Base-by-base conservation (phyloP, 2,113 vertebrate genomes). In the Phoenicopterus ruber region DNA sequence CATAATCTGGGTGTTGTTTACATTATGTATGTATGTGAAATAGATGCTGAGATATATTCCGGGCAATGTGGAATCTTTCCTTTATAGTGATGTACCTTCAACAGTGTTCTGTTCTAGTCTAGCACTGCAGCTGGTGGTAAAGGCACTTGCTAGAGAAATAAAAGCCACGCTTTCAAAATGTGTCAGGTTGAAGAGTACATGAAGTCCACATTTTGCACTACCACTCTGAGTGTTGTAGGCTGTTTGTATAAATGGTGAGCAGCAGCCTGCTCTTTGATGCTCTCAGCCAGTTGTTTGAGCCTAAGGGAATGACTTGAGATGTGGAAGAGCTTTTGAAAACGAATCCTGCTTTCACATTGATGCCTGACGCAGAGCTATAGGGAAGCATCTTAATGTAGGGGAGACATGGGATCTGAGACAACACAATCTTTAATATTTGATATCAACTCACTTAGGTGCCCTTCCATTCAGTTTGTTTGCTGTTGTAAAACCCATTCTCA, bases 101-200 rank as follows among this genome's bases (percentile, higher is more conserved):
- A 0, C 22, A 59, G 67, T 4, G 6, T 21, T 32, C 21, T 36
- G 47, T 29, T 83, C 13, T 38, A 24, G 16, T 26, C 19, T 34
- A 38, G 46, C 7, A 1, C n/a, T 66, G 40, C 66, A 59, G 59
- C 49, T 85, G 32, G 18, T n/a, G 44, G 28, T 19, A 26, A 61
- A 26, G 80, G 18, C 1, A 1, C n/a, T 47, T 63, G 40, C 54
- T 26, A 3, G 67, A 7, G 49, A 18, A 55, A 17, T 2, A 5
- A 32, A 66, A 76, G 25, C 8, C 54, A 16, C 19, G 9, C 26
- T 34, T 44, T 38, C 29, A 28, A n/a, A 17, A 15, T 24, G 34
- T 26, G 14, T 69, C 8, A 34, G 11, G 8, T 24, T 46, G 17
- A 78, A 62, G 28, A 59, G 19, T 11, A 1, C 6, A 0, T 4